Evolutionary conservation across 2,113 vertebrate genomes (phyloP).

Genomic region (Perca fluviatilis): DNA sequence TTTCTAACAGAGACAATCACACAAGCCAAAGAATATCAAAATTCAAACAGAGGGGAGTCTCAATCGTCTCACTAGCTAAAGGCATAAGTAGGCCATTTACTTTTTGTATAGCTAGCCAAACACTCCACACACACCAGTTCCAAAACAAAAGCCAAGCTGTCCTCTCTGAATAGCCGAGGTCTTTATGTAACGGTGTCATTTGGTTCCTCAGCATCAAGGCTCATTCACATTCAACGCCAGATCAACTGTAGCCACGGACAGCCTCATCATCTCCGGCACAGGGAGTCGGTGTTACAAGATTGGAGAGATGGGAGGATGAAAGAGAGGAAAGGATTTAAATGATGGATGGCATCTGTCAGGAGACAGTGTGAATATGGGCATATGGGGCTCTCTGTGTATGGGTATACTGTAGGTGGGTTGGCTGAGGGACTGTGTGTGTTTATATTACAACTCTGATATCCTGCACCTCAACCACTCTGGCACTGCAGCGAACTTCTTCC

Average conservation of each 20-base stretch:
- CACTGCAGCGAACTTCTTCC: conserved; percentile 29
- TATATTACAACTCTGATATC: conserved; percentile 33
- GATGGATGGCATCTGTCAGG: conserved; percentile 29
- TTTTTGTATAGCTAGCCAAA: conserved; percentile 2
- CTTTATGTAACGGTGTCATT: conserved; percentile 74
- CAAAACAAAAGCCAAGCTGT: conserved; percentile 66
- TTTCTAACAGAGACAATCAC: no score
- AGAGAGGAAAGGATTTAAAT: conserved; percentile 27
- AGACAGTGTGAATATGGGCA: conserved; percentile 39
- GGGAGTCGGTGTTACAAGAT: conserved; percentile 18
- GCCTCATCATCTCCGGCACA: conserved; percentile 38
- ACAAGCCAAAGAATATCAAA: no score
- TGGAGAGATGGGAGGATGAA: conserved; percentile 18
- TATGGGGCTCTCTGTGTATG: conserved; percentile 42
- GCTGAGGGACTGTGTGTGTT: conserved; percentile 24
- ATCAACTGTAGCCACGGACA: conserved; percentile 47
- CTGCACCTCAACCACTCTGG: conserved; percentile 12
- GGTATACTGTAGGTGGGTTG: conserved; percentile 24
- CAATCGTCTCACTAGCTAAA: background rate
- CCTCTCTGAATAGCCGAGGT: conserved; percentile 55
- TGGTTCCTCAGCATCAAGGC: conserved; percentile 62
- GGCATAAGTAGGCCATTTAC: background rate
- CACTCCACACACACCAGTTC: conserved; percentile 1
- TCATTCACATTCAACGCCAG: conserved; percentile 75
- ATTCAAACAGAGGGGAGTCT: background rate